Percentiles rank a stretch among this genome's conserved stretches.
Conservation (phyloP, 2,888 invertebrate genomes). For the Pecten maximus region DNA sequence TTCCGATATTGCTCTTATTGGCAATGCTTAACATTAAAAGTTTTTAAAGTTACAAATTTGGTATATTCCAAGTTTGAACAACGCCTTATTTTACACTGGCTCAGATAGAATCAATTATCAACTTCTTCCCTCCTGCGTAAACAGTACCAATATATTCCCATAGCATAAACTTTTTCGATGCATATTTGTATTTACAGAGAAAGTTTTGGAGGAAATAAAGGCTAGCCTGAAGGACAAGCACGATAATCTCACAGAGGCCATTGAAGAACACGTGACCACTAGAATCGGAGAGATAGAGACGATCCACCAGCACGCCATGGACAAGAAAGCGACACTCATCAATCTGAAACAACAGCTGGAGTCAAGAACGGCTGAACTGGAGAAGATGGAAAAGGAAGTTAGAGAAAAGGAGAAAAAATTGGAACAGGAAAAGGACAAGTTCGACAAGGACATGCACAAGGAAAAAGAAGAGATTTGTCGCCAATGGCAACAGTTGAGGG, state of each 20-base stretch:
- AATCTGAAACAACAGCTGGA: constrained; percentile 65
- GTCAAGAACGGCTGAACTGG: constrained; percentile 61
- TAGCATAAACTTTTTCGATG: neutral
- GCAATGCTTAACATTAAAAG: no score
- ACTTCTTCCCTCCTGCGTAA: no score
- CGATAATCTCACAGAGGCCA: constrained; percentile 70
- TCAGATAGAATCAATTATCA: no score
- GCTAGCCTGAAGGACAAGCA: constrained; percentile 69
- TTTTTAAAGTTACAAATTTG: no score
- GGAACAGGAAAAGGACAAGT: constrained; percentile 66
- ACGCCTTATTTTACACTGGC: no score
- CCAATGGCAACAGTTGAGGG: constrained; percentile 78
- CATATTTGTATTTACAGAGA: constrained; percentile 57
- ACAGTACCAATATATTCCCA: neutral
- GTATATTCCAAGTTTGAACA: no score
- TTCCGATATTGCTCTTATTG: neutral
- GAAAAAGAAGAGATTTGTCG: constrained; percentile 76
- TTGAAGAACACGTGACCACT: constrained; percentile 70
- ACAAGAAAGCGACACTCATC: constrained; percentile 62
- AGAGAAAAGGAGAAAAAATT: constrained; percentile 64
- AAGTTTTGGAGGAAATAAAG: constrained; percentile 69
- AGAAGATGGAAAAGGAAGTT: constrained; percentile 68
- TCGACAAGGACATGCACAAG: constrained; percentile 70
- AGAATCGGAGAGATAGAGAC: constrained; percentile 68
- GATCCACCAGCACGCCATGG: constrained; percentile 62